These are phyloP conservation scores for Stegophylla sp. DNA, from an alignment of 2,888 invertebrate genomes.

Conservation along the genomic window DNA sequence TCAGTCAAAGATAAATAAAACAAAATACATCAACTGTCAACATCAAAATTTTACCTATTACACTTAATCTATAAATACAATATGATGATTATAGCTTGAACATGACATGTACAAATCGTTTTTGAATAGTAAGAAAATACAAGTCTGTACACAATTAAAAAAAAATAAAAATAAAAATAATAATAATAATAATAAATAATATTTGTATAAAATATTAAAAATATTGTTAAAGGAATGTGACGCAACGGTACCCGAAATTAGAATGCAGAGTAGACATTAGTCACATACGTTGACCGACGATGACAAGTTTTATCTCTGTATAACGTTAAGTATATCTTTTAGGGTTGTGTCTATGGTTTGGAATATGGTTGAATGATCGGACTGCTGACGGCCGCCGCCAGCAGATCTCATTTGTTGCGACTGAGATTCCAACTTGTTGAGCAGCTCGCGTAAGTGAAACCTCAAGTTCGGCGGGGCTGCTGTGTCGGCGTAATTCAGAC, in stretches of 20 bases:
- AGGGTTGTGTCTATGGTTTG: constrained; percentile 77
- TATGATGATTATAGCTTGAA: background rate
- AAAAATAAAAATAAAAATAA: constrained; percentile 28
- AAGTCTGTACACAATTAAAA: constrained; percentile 43
- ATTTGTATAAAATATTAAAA: constrained; percentile 17
- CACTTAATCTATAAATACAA: background rate
- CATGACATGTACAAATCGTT: background rate
- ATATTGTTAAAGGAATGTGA: constrained; percentile 51
- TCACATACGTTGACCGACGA: background rate
- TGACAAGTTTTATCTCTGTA: constrained; percentile 69
- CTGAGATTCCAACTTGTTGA: constrained; percentile 75
- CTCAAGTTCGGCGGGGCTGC: constrained; percentile 84
- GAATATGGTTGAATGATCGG: constrained; percentile 74
- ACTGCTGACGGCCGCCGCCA: constrained; percentile 72
- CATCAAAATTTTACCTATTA: background rate
- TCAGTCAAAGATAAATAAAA: background rate
- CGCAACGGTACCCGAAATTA: constrained; percentile 9
- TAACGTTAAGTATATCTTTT: constrained; percentile 77
- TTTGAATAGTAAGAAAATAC: constrained; percentile 3
- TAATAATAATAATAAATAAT: constrained; percentile 37
- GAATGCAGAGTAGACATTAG: background rate
- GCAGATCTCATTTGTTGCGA: constrained; percentile 74
- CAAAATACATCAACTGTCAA: background rate
- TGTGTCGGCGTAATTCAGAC: constrained; percentile 82
- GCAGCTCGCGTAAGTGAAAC: constrained; percentile 82